Evolutionary conservation across 2,797 vertebrate species (phyloP).

Genomic region (Melanogrammus aeglefinus): DNA sequence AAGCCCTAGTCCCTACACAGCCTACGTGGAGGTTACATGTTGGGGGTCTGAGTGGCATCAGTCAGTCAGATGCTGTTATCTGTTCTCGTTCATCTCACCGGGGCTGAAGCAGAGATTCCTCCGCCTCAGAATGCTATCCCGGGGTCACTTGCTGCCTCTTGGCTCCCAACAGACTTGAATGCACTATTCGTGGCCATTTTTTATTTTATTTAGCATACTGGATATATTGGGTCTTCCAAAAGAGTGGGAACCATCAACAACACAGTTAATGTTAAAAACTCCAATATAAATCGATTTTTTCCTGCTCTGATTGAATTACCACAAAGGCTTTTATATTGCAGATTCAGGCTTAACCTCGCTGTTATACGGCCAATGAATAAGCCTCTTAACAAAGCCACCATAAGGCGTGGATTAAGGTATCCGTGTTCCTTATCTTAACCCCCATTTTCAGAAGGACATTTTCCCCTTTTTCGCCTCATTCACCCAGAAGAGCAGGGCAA

Average conservation of each 20-base stretch:
- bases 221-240: not conserved
- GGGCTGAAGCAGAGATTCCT: conserved; percentile 54
- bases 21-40: conserved; percentile 44
- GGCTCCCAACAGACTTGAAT: not conserved
- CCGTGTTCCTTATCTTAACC: conserved; percentile 42
- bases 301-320: not conserved
- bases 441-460: conserved; percentile 23
- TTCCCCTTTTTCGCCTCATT: conserved; percentile 45
- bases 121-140: conserved; percentile 38
- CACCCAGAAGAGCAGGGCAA: conserved; percentile 48
- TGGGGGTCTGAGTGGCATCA: conserved; percentile 55
- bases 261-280: not conserved
- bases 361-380: not conserved
- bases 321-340: not conserved
- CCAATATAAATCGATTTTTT: not conserved
- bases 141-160: conserved; percentile 41
- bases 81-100: conserved; percentile 35
- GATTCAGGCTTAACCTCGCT: not conserved
- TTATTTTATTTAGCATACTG: not conserved
- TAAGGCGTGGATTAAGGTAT: conserved; percentile 39
- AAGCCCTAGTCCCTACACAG: conserved; percentile 46
- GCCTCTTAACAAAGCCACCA: conserved; percentile 10
- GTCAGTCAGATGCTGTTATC: conserved; percentile 52
- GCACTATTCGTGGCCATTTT: not conserved
- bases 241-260: not conserved